Base-by-base conservation (phyloP, 2,797 vertebrate genomes). In the Gobionotothen gibberifrons region DNA sequence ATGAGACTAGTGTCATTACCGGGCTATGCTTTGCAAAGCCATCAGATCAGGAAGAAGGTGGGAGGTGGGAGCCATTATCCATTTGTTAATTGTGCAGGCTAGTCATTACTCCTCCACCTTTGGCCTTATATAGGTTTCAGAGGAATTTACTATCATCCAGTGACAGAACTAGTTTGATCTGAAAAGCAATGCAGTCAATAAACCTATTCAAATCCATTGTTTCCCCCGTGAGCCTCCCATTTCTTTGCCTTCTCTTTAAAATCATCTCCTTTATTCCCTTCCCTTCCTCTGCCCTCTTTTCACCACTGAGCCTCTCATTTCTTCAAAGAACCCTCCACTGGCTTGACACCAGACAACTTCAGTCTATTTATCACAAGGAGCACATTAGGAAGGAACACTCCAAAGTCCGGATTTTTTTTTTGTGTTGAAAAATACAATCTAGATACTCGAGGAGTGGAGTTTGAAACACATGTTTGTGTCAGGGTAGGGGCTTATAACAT, bases 91-190 rank as follows among this genome's bases (percentile, higher is more conserved):
- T 92, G 90, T 82, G 73, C 64, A 22, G 15, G 61, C 58, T 52
- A 47, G 78, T 84, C 88, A 89, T 94, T 93, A 89, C 63, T 84
- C 84, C 81, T 78, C 78, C 80, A 92, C 88, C 92, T 93, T 83
- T 91, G 88, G 92, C 89, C 90, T 86, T 62, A 82, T 62, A 82
- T 55, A 72, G 83, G 86, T 86, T 85, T 77, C 42, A 58, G 56
- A 86, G 77, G 71, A 83, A 80, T 83, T 70, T 57, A 49, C 82
- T 70, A 67, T 86, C 86, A 64, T 49, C 82, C 67, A 56, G 44
- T 47, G 78, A 60, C 32, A 46, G 17, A 48, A 49, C 17, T 19
- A 57, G 49, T 78, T 70, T 62, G 47, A 87, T 84, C 62, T 78
- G 75, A 79, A 73, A 87, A 82, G 74, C 53, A 79, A 72, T 76